A percentile compares a stretch with the other conserved stretches of the same genome.
phyloP scores from a whole-genome alignment of 2,888 invertebrate genomes.

The Germaria angustata region DNA sequence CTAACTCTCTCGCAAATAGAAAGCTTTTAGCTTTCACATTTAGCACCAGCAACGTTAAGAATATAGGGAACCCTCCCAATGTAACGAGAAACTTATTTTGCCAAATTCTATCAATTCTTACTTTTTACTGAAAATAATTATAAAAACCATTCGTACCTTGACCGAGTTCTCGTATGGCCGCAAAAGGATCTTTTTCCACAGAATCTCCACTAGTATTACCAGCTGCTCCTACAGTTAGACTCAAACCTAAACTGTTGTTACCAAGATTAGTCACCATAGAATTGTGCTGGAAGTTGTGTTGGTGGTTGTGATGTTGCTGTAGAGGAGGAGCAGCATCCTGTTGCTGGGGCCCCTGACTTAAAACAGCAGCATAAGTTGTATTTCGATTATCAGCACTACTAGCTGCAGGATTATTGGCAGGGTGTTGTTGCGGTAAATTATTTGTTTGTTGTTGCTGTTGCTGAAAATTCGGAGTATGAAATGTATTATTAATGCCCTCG shows the following conservation, averaged over 20 bases:
- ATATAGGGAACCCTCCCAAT: neutral
- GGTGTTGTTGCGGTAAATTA: conserved; percentile 67
- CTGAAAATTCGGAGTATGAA: conserved; percentile 63
- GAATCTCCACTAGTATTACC: conserved; percentile 60
- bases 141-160: conserved; percentile 81
- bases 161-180: conserved; percentile 81
- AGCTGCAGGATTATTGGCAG: conserved; percentile 37
- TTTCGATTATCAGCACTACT: conserved; percentile 69
- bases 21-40: conserved; percentile 9
- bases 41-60: conserved; percentile 8
- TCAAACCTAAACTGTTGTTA: conserved; percentile 51
- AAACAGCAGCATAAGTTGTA: conserved; percentile 80
- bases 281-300: conserved; percentile 66
- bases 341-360: conserved; percentile 78
- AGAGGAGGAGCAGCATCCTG: conserved; percentile 58
- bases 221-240: conserved; percentile 38
- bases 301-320: conserved; percentile 65
- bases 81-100: conserved; percentile 34
- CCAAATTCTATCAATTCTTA: conserved; percentile 47
- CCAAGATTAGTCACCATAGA: conserved; percentile 52
- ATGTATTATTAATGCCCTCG: conserved; percentile 62
- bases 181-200: conserved; percentile 80
- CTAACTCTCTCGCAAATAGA: neutral
- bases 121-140: conserved; percentile 82
- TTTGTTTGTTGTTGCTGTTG: conserved; percentile 42